Base-by-base conservation (phyloP, 1,140 invertebrate genomes). In the Brachionus calyciflorus region DNA sequence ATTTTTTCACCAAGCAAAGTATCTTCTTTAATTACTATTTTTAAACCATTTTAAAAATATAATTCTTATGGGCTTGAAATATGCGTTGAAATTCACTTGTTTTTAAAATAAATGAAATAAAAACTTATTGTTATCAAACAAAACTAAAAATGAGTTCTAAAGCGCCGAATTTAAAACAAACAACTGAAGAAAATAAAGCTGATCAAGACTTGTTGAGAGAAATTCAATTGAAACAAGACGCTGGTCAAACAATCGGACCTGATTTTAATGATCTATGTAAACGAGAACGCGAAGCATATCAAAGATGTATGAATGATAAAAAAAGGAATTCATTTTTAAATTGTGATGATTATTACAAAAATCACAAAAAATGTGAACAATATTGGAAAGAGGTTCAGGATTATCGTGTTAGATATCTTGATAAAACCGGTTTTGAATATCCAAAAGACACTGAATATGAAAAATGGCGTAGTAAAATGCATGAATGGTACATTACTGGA, bases 381-480 rank as follows among this genome's bases (percentile, higher is more conserved):
- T 65, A 44, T 65, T 65, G 60, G 60, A 44, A 44, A 24, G 60
- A 41, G 9, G 60, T 65, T 37, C 60, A 65, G 24, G 60, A 65
- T 44, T 65, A 65, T 7, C 7, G 60, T 44, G 60, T 65, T 14
- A 65, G 44, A 26, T 9, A 65, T 21, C 19, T 65, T 19, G 3
- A 65, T 24, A 65, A 65, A 44, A 30, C 60, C 12, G 60, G 60
- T 12, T 44, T 65, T 10, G 60, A 65, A 44, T 65, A 26, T 14
- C 60, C 60, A 6, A 65, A 44, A 65, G 60, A 44, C 21, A 19
- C 21, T 0, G 60, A 65, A 21, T 44, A 30, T 21, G 40, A 65
- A 65, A 41, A 65, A 65, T 65, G 60, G 60, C 21, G 44, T 44
- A 65, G 40, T 26, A 41, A 24, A 65, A 65, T 65, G 60, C 60